phyloP scores from a whole-genome alignment of 1,140 invertebrate genomes.

The Riptortus pedestris region DNA sequence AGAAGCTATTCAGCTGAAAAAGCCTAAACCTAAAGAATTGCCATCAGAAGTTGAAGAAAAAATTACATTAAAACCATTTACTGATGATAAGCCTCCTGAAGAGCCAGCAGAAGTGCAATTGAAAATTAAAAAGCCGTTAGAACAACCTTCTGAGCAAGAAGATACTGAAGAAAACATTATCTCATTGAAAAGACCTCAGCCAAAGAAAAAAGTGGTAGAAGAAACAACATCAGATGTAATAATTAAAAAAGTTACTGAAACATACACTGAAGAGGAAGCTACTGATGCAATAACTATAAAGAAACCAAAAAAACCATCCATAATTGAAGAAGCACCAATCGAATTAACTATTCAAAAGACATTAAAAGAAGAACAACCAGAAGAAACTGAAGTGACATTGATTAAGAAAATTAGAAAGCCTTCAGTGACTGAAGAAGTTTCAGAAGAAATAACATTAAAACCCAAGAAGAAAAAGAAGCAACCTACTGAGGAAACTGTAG shows the following conservation, averaged over 20 bases:
- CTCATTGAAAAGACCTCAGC: not conserved
- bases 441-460: conserved; percentile 33
- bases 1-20: conserved; percentile 29
- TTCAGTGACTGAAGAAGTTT: conserved; percentile 32
- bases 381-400: conserved; percentile 28
- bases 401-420: conserved; percentile 34
- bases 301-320: conserved; percentile 33
- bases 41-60: conserved; percentile 21
- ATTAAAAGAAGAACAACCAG: conserved; percentile 33
- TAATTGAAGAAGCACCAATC: conserved; percentile 38
- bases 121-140: not conserved
- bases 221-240: conserved; percentile 3
- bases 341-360: conserved; percentile 38
- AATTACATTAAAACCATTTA: conserved; percentile 25
- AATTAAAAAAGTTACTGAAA: not conserved
- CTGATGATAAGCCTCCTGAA: conserved; percentile 10
- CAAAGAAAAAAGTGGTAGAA: not conserved
- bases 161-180: not conserved
- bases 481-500: conserved; percentile 32
- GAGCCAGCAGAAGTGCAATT: conserved; percentile 19
- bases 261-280: conserved; percentile 19
- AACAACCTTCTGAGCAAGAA: conserved; percentile 3
- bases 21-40: conserved; percentile 24
- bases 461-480: conserved; percentile 34
- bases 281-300: conserved; percentile 31